Evolutionary conservation across 2,888 invertebrate genomes (phyloP), one percentile per base, ranked within the genome.

Genomic region (Crepidodera aurea): DNA sequence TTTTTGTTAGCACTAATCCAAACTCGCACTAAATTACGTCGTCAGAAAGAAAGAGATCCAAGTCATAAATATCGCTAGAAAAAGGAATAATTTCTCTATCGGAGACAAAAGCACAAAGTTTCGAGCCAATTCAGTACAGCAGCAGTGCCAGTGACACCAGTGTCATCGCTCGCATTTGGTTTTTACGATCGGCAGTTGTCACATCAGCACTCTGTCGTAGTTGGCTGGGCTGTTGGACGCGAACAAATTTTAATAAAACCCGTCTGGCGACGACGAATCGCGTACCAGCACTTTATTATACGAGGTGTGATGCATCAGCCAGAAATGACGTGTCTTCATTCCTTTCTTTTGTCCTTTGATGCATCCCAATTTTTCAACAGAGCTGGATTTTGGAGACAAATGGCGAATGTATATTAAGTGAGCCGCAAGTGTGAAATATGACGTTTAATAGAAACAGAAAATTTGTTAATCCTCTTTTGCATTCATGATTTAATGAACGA

Each of bases 131-230:
- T 34, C 25, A 22, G 19, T 40, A 18, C 40, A 42, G 4, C 15
- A 54, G 46, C 60, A 64, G 48, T 15, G 37, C 37, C 37, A 37
- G 10, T n/a, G 32, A 32, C 8, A n/a, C 10, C 32, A 46, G 25
- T 25, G 25, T 46, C 46, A 46, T 54, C 42, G 13, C 37, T 29
- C 27, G 58, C 56, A 50, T 67, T 69, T 60, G 65, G 68, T 68
- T 74, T 75, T 74, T 74, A 74, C 69, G 73, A 73, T 65, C 69
- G 64, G 69, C 69, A 71, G 69, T 73, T 73, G 71, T 73, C 73
- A 70, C 75, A 73, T 75, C 74, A 75, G 73, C 75, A 72, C 69
- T 68, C 62, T 62, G 67, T 44, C 10, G 51, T 29, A 16, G 67
- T 69, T 15, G 67, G 59, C 65, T 67, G 65, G 67, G 68, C 25